Evolutionary conservation across 2,797 vertebrate genomes (phyloP).

Genomic region (Prionace glauca): DNA sequence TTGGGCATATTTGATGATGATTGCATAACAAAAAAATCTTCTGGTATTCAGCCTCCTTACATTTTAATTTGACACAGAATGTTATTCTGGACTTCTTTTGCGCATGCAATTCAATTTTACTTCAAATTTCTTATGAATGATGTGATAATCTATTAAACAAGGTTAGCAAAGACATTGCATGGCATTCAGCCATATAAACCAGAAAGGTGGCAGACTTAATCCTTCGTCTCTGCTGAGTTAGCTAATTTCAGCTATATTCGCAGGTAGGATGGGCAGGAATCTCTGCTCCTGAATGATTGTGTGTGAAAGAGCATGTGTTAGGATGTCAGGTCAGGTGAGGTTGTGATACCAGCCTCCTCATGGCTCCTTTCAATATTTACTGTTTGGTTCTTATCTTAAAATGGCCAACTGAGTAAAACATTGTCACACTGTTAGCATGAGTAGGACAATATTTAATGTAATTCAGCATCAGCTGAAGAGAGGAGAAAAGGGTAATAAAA

Average conservation of each 20-base stretch:
- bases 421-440: not conserved
- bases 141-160: not conserved
- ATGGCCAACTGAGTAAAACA: not conserved
- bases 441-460: not conserved
- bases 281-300: not conserved
- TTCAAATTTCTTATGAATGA: not conserved
- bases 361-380: not conserved
- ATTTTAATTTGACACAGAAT: slow-evolving; percentile 17
- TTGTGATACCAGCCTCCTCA: not conserved
- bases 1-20: not conserved
- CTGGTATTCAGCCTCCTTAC: not conserved
- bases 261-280: not conserved
- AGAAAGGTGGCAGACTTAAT: not conserved
- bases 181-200: not conserved
- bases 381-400: not conserved
- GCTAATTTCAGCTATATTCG: not conserved
- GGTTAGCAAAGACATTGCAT: not conserved
- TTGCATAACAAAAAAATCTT: not conserved
- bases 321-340: not conserved
- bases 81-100: not conserved
- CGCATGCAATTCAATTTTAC: not conserved
- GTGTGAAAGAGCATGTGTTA: not conserved
- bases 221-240: not conserved
- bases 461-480: not conserved
- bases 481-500: not conserved